Evolutionary conservation across 1,140 invertebrate species (phyloP), one percentile per base, ranked within the genome.

Genomic region (Samia ricini): DNA sequence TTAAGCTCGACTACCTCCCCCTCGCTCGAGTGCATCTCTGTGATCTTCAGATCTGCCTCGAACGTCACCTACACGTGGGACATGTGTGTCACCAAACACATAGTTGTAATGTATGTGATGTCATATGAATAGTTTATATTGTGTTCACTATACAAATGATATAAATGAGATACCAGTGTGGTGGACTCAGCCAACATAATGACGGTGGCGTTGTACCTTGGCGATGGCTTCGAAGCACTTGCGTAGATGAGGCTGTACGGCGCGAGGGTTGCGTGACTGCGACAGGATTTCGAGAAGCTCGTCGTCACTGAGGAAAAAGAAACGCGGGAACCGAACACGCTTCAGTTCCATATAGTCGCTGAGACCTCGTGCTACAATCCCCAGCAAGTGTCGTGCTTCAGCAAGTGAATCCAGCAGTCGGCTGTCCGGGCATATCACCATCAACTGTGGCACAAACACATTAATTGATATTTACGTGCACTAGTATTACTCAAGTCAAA

Each of bases 141-240:
- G 2, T 19, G 29, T 51, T 7, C 18, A 6, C 6, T 12, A 33
- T 19, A 24, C n/a, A n/a, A n/a, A n/a, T n/a, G n/a, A n/a, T n/a
- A n/a, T n/a, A n/a, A n/a, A n/a, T n/a, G n/a, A n/a, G n/a, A n/a
- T n/a, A n/a, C n/a, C n/a, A n/a, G n/a, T n/a, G n/a, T n/a, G n/a
- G n/a, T n/a, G n/a, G n/a, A n/a, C n/a, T n/a, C 8, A 26, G 8
- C 26, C 26, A 26, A 8, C 8, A 26, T 4, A 26, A 8, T 26
- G 26, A 4, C 26, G 26, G 8, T 3, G 26, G n/a, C n/a, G n/a
- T n/a, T n/a, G 26, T 48, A 95, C 94, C 90, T 91, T 93, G 21
- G 93, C 92, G 74, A 96, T 95, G 76, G 94, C 95, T 76, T 96
- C 95, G 77, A 96, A 96, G 83, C 95, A 96, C 78, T 96, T 96